phyloP scores from a whole-genome alignment of 2,113 vertebrate species.

The Speoplatyrhinus poulsoni region DNA sequence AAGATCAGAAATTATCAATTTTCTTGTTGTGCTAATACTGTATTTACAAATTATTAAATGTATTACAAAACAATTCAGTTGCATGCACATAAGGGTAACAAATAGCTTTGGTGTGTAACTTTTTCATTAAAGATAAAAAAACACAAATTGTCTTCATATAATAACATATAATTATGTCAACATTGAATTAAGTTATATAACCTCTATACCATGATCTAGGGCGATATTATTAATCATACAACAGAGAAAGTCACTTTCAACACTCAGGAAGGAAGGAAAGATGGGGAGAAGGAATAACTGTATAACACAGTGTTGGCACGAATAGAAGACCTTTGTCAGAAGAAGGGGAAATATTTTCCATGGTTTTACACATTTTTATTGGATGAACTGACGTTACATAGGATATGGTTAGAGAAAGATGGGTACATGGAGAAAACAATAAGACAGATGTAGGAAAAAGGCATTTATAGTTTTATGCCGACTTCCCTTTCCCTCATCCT shows the following conservation, averaged over 20 bases:
- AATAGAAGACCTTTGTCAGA: conserved; percentile 41
- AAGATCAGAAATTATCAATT: conserved; percentile 23
- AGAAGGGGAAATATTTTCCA: conserved; percentile 46
- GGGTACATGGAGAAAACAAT: conserved; percentile 40
- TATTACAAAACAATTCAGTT: conserved; percentile 24
- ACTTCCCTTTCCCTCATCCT: conserved; percentile 20
- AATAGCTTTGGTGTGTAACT: conserved; percentile 7
- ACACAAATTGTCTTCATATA: conserved; percentile 4
- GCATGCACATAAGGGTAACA: not conserved
- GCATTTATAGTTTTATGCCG: conserved; percentile 33
- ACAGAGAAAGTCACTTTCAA: too few relatives aligned
- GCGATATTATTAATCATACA: not conserved
- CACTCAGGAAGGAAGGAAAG: conserved; percentile 52
- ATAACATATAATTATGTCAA: not conserved
- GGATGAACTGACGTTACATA: conserved; percentile 32
- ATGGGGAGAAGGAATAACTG: conserved; percentile 14
- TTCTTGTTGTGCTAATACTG: conserved; percentile 31
- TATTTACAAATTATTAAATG: conserved; percentile 11
- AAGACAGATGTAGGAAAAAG: conserved; percentile 3
- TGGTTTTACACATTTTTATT: conserved; percentile 37
- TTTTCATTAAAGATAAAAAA: not conserved
- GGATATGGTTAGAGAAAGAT: conserved; percentile 43
- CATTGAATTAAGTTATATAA: not conserved
- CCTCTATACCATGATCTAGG: not conserved
- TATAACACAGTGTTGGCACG: not conserved